Conservation (phyloP, 2,888 invertebrate species). For the Camptogramma bilineatum region DNA sequence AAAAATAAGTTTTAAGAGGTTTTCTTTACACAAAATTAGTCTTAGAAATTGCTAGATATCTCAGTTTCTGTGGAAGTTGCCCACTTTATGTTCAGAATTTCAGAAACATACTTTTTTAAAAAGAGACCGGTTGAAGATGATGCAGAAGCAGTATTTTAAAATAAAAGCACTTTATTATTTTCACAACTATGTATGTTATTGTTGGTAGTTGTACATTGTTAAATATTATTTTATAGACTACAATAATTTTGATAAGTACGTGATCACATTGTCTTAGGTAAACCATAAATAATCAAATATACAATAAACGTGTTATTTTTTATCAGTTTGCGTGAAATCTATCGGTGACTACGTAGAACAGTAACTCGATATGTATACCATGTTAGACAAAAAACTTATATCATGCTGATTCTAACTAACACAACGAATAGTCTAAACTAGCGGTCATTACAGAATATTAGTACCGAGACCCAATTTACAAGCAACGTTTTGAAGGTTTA, state of each 20-base stretch:
- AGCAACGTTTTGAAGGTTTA: no score
- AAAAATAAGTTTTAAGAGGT: not conserved
- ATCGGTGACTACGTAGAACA: not conserved
- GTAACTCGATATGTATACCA: not conserved
- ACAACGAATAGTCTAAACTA: no score
- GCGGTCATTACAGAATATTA: no score
- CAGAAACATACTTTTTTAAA: not conserved
- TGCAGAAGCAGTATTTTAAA: no score
- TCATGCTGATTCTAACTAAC: no score
- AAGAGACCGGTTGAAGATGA: not conserved
- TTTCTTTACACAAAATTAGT: not conserved
- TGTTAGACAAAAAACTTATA: not conserved
- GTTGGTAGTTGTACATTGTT: not conserved
- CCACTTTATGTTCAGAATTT: no score
- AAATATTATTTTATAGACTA: not conserved
- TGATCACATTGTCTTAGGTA: not conserved
- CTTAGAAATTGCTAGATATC: not conserved
- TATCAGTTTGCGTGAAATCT: not conserved
- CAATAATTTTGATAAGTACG: not conserved
- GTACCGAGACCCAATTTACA: no score
- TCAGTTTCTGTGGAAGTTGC: not conserved
- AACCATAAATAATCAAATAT: not conserved
- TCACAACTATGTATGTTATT: not conserved
- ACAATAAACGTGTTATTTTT: not conserved
- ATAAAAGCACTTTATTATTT: no score